These are phyloP conservation scores for Grus americana DNA, from an alignment of 2,113 vertebrate genomes.

Conservation along the genomic window DNA sequence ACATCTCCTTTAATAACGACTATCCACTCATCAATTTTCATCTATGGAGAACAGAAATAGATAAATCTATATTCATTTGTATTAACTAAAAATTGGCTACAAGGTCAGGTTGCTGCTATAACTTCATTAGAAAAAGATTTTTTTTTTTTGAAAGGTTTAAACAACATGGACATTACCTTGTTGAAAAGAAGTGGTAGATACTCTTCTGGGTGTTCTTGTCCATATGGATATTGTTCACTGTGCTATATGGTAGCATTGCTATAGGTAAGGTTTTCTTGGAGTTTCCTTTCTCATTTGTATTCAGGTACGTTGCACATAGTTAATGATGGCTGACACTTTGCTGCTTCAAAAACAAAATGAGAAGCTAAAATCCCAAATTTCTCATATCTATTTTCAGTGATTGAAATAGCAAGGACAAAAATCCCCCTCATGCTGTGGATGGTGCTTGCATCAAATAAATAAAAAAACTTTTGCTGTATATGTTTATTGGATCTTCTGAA, in stretches of 20 bases:
- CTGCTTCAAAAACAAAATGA: slow-evolving; percentile 3
- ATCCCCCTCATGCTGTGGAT: background rate
- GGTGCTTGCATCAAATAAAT: background rate
- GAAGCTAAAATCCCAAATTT: background rate
- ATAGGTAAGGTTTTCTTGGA: background rate
- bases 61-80: background rate
- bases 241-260: background rate
- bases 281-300: background rate
- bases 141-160: background rate
- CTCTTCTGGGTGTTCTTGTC: background rate
- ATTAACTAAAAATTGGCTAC: background rate
- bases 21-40: background rate
- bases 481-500: background rate
- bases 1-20: background rate
- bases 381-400: background rate
- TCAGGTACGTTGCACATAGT: background rate
- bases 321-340: background rate
- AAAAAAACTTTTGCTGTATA: background rate
- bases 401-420: background rate
- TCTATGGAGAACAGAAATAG: background rate
- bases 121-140: background rate
- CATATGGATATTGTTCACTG: background rate
- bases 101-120: background rate
- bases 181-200: background rate
- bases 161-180: background rate